A percentile compares a stretch with the other conserved stretches of the same genome.
Evolutionary conservation across 2,113 vertebrate genomes (phyloP).

Genomic region (Phylloscopus trochiloides): DNA sequence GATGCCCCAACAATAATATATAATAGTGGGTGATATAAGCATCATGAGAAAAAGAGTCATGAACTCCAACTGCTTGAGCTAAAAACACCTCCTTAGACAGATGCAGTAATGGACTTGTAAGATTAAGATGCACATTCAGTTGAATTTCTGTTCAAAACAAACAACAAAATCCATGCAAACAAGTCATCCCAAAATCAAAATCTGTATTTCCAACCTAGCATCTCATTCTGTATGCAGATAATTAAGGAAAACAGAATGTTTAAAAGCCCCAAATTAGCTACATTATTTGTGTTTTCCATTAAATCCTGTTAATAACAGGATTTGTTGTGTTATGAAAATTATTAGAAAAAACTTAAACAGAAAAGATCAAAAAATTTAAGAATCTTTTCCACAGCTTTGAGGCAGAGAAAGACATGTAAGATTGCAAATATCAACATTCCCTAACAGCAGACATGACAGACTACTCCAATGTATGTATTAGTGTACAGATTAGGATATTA

Average conservation of each 20-base stretch:
- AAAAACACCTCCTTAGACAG: neutral
- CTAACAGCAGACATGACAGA: neutral
- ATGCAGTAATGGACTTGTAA: neutral
- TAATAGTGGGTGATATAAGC: neutral
- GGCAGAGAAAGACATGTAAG: neutral
- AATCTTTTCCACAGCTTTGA: neutral
- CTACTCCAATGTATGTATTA: neutral
- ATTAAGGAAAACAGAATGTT: neutral
- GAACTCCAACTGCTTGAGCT: neutral
- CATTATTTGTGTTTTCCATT: neutral
- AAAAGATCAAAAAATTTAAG: neutral
- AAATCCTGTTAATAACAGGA: neutral
- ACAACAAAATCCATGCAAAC: neutral
- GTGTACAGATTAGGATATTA: neutral
- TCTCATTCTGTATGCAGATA: neutral
- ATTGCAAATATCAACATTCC: neutral
- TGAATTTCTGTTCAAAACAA: neutral
- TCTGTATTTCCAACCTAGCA: neutral
- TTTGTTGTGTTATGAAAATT: neutral
- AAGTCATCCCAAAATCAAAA: neutral
- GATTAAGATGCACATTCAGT: neutral
- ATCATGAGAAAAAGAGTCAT: neutral
- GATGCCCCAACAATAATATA: neutral
- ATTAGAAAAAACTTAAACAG: neutral
- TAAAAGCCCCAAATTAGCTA: neutral